Conservation (phyloP, 2,797 vertebrate species). For the Arctocebus calabarensis region DNA sequence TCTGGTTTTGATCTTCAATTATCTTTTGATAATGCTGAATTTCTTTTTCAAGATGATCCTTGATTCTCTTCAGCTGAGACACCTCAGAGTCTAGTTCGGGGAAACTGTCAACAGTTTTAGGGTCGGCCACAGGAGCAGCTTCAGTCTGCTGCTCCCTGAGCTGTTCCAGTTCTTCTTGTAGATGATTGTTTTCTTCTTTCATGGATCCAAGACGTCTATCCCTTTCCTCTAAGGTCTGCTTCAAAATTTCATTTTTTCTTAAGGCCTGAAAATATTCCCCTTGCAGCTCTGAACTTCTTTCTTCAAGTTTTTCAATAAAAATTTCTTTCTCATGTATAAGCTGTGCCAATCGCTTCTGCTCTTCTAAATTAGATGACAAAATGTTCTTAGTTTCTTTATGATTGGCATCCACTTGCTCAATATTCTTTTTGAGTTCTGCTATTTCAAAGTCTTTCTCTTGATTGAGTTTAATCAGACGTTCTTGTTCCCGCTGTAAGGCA, state of each 20-base stretch:
- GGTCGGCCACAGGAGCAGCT: slow-evolving; percentile 89
- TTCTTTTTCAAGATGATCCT: slow-evolving; percentile 92
- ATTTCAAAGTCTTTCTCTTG: slow-evolving; percentile 95
- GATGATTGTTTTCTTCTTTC: slow-evolving; percentile 98
- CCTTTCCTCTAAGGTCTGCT: slow-evolving; percentile 93
- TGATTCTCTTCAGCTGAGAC: slow-evolving; percentile 91
- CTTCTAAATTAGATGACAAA: slow-evolving; percentile 93
- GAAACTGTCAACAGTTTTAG: slow-evolving; percentile 93
- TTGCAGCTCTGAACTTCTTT: slow-evolving; percentile 89
- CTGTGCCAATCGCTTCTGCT: slow-evolving; percentile 95
- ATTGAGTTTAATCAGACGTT: slow-evolving; percentile 90
- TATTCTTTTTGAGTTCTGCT: slow-evolving; percentile 89
- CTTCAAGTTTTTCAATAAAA: slow-evolving; percentile 91
- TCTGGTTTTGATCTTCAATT: slow-evolving; percentile 92
- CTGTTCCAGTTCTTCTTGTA: slow-evolving; percentile 97
- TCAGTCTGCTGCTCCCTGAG: slow-evolving; percentile 95
- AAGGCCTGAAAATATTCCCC: slow-evolving; percentile 85
- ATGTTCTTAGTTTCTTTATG: slow-evolving; percentile 94
- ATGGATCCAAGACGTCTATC: slow-evolving; percentile 94
- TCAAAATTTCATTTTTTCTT: slow-evolving; percentile 89
- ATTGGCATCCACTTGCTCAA: slow-evolving; percentile 91
- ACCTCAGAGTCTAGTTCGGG: slow-evolving; percentile 96
- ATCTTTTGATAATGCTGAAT: slow-evolving; percentile 88
- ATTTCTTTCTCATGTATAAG: slow-evolving; percentile 95
- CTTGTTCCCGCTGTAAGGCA: slow-evolving; percentile 92